These are phyloP conservation scores for Epirrhoe tristata DNA, from an alignment of 2,888 invertebrate genomes.

Conservation along the genomic window DNA sequence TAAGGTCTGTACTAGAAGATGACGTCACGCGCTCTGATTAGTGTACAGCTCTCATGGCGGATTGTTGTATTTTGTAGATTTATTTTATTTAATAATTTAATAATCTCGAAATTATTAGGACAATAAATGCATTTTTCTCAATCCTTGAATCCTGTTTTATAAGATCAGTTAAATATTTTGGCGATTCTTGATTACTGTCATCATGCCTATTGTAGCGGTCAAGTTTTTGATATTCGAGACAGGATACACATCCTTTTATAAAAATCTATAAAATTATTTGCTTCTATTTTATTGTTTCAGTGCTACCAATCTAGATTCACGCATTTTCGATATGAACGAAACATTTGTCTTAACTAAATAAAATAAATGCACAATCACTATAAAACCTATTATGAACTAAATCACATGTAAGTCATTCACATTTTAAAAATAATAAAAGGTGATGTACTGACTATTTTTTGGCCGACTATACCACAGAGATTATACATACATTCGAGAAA, in stretches of 20 bases:
- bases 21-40: too few species aligned
- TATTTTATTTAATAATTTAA: too few species aligned
- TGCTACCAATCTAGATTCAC: constrained; percentile 1
- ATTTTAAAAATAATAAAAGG: constrained; percentile 29
- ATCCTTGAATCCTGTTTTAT: too few species aligned
- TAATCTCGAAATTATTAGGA: too few species aligned
- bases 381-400: constrained; percentile 23
- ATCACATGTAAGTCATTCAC: constrained; percentile 23
- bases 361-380: constrained; percentile 34
- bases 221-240: neutral
- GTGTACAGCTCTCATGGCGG: too few species aligned
- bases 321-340: neutral
- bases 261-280: neutral
- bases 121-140: too few species aligned
- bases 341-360: constrained; percentile 6
- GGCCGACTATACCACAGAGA: neutral
- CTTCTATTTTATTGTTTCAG: constrained; percentile 2
- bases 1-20: too few species aligned
- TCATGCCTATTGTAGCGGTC: neutral
- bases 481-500: neutral
- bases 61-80: too few species aligned
- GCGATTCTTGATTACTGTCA: too few species aligned
- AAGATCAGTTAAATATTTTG: too few species aligned
- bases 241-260: neutral
- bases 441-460: constrained; percentile 6